These are phyloP conservation scores for Chamaea fasciata DNA, from an alignment of 2,113 vertebrate species.

Conservation along the genomic window DNA sequence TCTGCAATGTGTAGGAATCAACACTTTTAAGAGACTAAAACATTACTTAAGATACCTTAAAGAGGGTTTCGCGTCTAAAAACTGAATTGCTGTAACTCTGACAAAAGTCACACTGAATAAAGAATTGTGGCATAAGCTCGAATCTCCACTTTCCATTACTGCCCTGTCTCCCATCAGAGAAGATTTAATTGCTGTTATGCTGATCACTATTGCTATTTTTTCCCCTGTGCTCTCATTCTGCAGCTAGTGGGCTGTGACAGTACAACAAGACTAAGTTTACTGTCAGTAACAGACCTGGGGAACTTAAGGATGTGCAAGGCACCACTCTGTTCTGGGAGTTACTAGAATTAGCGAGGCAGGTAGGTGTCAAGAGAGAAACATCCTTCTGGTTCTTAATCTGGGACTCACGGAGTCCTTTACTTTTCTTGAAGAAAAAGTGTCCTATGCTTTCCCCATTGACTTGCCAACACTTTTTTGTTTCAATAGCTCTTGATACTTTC, in stretches of 20 bases:
- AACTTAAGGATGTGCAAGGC: neutral
- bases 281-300: neutral
- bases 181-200: neutral
- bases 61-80: neutral
- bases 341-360: neutral
- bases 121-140: neutral
- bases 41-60: neutral
- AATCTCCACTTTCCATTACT: neutral
- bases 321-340: neutral
- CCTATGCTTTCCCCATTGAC: neutral
- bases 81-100: neutral
- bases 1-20: neutral
- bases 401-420: neutral
- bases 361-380: neutral
- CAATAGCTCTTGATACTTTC: neutral
- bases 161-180: neutral
- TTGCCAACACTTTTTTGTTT: neutral
- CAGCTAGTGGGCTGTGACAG: neutral
- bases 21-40: neutral
- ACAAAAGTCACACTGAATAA: neutral
- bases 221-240: neutral
- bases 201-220: neutral
- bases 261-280: neutral
- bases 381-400: neutral
- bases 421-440: neutral